Evolutionary conservation across 2,113 vertebrate species (phyloP).

Genomic region (Mormyrus lacerda): DNA sequence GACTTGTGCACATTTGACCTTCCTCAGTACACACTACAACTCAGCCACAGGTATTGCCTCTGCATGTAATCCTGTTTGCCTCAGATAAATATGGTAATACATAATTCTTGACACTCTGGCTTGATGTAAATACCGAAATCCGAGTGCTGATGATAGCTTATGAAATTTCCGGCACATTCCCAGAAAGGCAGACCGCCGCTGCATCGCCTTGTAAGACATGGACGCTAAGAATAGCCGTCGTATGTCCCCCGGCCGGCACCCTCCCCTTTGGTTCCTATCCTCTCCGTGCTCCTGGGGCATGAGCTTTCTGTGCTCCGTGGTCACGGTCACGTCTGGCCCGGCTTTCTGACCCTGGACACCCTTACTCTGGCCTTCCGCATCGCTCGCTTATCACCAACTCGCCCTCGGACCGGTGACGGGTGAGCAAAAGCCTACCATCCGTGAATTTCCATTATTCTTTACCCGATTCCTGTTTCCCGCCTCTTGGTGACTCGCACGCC

Average conservation of each 20-base stretch:
- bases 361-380: not conserved
- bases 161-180: not conserved
- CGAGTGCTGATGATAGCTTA: not conserved
- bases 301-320: not conserved
- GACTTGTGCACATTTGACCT: not conserved
- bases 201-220: not conserved
- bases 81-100: slow-evolving; percentile 3
- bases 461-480: not conserved
- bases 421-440: not conserved
- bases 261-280: not conserved
- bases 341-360: not conserved
- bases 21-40: not conserved
- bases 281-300: not conserved
- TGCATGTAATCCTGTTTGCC: not conserved
- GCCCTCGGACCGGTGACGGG: not conserved
- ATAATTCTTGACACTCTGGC: not conserved
- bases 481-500: not conserved
- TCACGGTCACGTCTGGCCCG: not conserved
- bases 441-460: not conserved
- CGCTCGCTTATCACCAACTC: not conserved
- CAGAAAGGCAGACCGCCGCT: not conserved
- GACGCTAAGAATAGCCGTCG: not conserved
- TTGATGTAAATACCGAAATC: not conserved
- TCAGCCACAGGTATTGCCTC: not conserved
- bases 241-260: not conserved